A percentile compares a stretch with the other conserved stretches of the same genome.
Conservation (phyloP, 2,888 invertebrate genomes). For the Siphlonurus alternatus region DNA sequence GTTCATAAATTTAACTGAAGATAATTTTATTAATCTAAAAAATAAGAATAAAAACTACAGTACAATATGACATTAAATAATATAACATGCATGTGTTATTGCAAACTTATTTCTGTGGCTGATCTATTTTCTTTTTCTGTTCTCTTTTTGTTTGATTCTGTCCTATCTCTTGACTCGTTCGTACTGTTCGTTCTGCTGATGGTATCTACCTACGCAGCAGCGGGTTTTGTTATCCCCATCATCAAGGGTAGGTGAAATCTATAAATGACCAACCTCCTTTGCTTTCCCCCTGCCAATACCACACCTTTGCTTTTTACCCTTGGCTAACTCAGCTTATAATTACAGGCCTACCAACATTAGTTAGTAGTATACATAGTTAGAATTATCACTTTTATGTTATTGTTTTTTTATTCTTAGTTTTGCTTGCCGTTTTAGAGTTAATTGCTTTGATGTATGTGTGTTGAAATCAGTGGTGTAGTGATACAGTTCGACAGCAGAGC, state of each 20-base stretch:
- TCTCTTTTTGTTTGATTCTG: slow-evolving; percentile 20
- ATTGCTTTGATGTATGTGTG: no score
- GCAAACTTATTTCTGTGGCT: no score
- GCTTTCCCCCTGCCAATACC: neutral
- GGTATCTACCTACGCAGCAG: slow-evolving; percentile 6
- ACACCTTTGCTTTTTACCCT: neutral
- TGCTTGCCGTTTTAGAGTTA: no score
- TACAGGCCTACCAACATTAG: neutral
- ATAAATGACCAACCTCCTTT: neutral
- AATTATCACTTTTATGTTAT: no score
- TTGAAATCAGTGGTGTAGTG: neutral
- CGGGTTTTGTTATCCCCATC: slow-evolving; percentile 15
- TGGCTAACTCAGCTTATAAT: neutral
- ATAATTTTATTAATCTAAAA: no score
- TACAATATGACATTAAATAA: no score
- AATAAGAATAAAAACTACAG: no score
- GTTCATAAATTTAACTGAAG: no score
- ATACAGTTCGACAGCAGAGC: neutral
- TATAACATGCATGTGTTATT: no score
- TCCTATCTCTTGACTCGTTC: slow-evolving; percentile 24
- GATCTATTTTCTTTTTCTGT: slow-evolving; percentile 14
- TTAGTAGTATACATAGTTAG: no score
- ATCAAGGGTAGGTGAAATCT: slow-evolving; percentile 16
- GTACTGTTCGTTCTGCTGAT: slow-evolving; percentile 19
- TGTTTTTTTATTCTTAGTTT: no score